Base-by-base conservation (phyloP, 2,888 invertebrate species). In the Tenthredo scrophulariae region DNA sequence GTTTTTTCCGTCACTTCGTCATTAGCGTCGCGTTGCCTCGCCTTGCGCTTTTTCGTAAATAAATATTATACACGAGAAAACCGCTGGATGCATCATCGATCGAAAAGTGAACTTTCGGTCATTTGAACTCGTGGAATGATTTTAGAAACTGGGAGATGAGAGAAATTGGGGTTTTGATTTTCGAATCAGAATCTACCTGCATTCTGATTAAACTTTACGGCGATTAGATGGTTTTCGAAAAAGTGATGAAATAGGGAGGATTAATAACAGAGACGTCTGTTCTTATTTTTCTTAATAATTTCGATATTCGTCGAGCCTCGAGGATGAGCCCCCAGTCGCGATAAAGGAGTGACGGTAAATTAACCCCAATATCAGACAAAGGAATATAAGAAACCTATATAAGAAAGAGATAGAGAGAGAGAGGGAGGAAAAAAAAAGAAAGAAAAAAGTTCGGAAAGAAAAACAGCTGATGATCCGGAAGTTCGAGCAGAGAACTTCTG, bases 391-490 rank as follows among this genome's bases (percentile, higher is more conserved):
- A 58, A 1, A 54, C 15, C 54, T 3, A n/a, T 6, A 26, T 22
- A 62, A 13, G 2, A 26, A n/a, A 10, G 1, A 1, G n/a, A n/a
- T n/a, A n/a, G n/a, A n/a, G n/a, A n/a, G n/a, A n/a, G n/a, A n/a
- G n/a, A n/a, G n/a, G n/a, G n/a, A n/a, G n/a, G 2, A 26, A n/a
- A 10, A 0, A 1, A 6, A 15, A 72, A 37, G n/a, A n/a, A 40
- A 5, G 18, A 2, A 18, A 13, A 33, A 43, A 10, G 43, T n/a
- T 22, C 9, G 22, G 22, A 33, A 77, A 50, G 54, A 77, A 77
- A 50, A 77, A 46, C 77, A 77, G 18, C 77, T 9, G 54, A 50
- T 33, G 77, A 77, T 50, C 77, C 77, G 50, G 33, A 77, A 77
- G 77, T 77, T 77, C 29, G 1, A 2, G n/a, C 50, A 37, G n/a